phyloP scores from a whole-genome alignment of 2,797 vertebrate genomes.

The Sternarchorhynchus goeldii region DNA sequence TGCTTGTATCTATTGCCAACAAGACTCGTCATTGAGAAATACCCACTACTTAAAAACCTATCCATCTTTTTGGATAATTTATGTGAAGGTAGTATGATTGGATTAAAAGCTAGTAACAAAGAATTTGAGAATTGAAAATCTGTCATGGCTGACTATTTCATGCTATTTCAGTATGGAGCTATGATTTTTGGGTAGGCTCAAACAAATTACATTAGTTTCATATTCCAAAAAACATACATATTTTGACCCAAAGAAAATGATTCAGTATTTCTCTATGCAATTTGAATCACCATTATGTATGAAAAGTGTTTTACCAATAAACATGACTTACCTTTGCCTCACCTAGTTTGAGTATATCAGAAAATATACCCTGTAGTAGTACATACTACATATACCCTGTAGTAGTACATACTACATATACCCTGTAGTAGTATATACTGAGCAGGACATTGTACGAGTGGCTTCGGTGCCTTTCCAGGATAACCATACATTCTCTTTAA shows the following conservation, averaged over 20 bases:
- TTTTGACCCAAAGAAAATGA: not conserved
- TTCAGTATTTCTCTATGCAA: not conserved
- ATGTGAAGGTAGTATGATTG: slow-evolving; percentile 13
- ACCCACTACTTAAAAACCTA: slow-evolving; percentile 41
- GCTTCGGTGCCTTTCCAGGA: slow-evolving; percentile 19
- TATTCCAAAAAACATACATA: not conserved
- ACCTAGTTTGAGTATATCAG: not conserved
- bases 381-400: too few species aligned
- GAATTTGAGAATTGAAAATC: slow-evolving; percentile 5
- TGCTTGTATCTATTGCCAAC: slow-evolving; percentile 30
- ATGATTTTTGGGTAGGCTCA: slow-evolving; percentile 6
- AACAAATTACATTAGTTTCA: slow-evolving; percentile 5
- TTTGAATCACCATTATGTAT: too few species aligned
- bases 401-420: not conserved
- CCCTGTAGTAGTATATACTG: not conserved
- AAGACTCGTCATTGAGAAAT: slow-evolving; percentile 46
- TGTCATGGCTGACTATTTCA: not conserved
- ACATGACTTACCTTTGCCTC: too few species aligned
- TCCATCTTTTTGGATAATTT: slow-evolving; percentile 9
- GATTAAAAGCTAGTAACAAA: not conserved
- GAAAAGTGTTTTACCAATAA: too few species aligned
- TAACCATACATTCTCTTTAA: slow-evolving; percentile 19
- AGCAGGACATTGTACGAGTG: not conserved
- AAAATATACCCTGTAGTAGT: not conserved
- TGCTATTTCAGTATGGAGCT: not conserved